Evolutionary conservation across 1,140 invertebrate genomes (phyloP).

Genomic region (Sycophaga agraensis): DNA sequence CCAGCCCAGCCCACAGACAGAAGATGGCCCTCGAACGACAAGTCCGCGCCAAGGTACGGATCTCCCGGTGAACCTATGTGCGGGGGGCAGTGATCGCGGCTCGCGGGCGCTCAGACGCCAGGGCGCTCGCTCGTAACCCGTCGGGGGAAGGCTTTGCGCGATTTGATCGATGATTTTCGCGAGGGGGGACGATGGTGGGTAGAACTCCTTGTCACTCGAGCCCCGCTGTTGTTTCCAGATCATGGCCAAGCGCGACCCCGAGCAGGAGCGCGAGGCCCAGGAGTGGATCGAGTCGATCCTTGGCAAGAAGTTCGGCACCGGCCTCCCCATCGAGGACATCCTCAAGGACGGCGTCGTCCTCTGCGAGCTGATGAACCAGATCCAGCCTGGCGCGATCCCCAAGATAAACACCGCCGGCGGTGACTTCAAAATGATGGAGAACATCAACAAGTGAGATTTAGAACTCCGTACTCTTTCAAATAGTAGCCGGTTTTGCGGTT

Average conservation of each 20-base stretch:
- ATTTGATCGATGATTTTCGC: no score
- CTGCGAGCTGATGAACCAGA: constrained; percentile 83
- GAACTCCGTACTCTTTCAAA: no score
- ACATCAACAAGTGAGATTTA: constrained; percentile 78
- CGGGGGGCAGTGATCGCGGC: no score
- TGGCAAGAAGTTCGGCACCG: constrained; percentile 74
- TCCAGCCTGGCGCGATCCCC: constrained; percentile 78
- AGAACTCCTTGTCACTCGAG: no score
- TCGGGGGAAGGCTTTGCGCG: no score
- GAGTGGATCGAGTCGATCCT: constrained; percentile 86
- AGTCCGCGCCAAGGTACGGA: constrained; percentile 74
- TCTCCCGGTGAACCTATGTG: no score
- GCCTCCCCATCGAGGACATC: constrained; percentile 71
- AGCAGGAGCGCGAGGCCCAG: constrained; percentile 80
- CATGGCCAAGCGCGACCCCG: constrained; percentile 78
- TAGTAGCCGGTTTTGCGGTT: no score
- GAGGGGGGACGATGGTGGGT: no score
- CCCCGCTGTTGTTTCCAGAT: constrained; percentile 66
- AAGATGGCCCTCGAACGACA: constrained; percentile 78
- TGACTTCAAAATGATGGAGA: constrained; percentile 95
- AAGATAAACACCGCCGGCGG: constrained; percentile 84
- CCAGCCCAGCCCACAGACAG: background rate
- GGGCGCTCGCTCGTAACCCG: no score
- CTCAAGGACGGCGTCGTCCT: constrained; percentile 80
- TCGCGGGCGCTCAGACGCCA: no score